Percentiles rank a stretch among this genome's conserved stretches.
These are phyloP conservation scores for Brassicogethes aeneus DNA, from an alignment of 2,888 invertebrate genomes.

Conservation along the genomic window DNA sequence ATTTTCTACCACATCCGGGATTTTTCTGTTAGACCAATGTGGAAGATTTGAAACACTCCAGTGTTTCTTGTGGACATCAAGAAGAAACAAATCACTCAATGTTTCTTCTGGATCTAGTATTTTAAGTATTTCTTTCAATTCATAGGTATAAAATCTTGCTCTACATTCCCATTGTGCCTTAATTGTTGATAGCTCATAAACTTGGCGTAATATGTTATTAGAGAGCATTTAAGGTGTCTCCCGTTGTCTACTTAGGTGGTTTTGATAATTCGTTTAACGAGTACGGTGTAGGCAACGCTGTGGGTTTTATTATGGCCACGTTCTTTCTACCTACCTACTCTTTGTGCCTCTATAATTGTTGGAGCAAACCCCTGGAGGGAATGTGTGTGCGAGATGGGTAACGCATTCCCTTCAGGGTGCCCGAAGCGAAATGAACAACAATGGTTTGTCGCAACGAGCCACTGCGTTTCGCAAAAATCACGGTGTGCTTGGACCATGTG, in stretches of 20 bases:
- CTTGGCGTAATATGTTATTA: no score
- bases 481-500: slow-evolving; percentile 19
- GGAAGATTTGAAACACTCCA: no score
- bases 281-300: slow-evolving; percentile 9
- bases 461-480: slow-evolving; percentile 20
- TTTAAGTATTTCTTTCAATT: no score
- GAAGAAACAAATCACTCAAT: no score
- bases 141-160: no score
- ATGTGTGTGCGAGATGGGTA: no score
- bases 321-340: slow-evolving; percentile 23
- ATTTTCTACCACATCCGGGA: no score
- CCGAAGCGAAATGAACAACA: slow-evolving; percentile 18
- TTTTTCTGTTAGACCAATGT: no score
- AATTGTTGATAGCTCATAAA: no score
- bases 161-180: no score
- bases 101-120: no score
- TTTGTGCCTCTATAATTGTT: slow-evolving; percentile 30
- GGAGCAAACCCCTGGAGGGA: slow-evolving; percentile 28
- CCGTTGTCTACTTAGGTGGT: slow-evolving; percentile 8
- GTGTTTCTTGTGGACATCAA: no score
- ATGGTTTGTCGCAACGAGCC: slow-evolving; percentile 18
- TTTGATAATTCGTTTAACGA: slow-evolving; percentile 12
- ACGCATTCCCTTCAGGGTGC: slow-evolving; percentile 14
- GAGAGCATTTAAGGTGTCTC: slow-evolving; percentile 1
- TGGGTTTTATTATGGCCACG: slow-evolving; percentile 10